Evolutionary conservation across 1,140 invertebrate genomes (phyloP), one percentile per base, ranked within the genome.

Genomic region (Idris sp.): DNA sequence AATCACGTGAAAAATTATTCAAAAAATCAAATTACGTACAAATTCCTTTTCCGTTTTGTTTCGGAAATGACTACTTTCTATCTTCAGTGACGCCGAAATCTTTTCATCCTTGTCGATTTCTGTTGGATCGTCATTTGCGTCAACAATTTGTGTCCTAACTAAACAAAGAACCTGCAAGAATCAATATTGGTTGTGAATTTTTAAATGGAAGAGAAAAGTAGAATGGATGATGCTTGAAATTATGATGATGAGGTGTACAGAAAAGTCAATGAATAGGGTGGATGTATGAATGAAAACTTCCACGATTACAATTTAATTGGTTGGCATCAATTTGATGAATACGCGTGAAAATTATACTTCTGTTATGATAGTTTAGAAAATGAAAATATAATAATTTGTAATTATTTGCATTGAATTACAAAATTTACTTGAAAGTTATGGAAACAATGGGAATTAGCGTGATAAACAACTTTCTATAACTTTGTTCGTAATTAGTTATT

Each of bases 11-110:
- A 72, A 72, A 49, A 33, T 48, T 41, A 11, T 31, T 25, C 31
- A 7, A 11, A 10, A 16, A 14, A 15, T 6, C 9, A 46, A 54
- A 46, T 41, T 61, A 31, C 67, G 77, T 38, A 81, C 74, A 7
- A 48, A 62, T 41, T 71, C 43, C 46, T 89, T 87, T 2, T 82
- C 85, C 44, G 91, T 89, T 64, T 86, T 88, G 48, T 88, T 86
- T 15, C 82, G 83, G 28, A 84, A 77, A 31, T 76, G 81, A 28
- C 77, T 74, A 26, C 71, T 77, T 41, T 72, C 40, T 68, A 82
- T 74, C 56, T 84, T 84, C 10, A 86, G 77, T 0, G 86, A 85
- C 22, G 88, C 79, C 46, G 89, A 89, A 38, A 86, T 85, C 51
- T 84, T 79, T 76, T 77, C 84, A 22, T 67, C 71, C 8, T 78